Evolutionary conservation across 1,140 invertebrate genomes (phyloP), one percentile per base, ranked within the genome.

Genomic region (Halyomorpha halys): DNA sequence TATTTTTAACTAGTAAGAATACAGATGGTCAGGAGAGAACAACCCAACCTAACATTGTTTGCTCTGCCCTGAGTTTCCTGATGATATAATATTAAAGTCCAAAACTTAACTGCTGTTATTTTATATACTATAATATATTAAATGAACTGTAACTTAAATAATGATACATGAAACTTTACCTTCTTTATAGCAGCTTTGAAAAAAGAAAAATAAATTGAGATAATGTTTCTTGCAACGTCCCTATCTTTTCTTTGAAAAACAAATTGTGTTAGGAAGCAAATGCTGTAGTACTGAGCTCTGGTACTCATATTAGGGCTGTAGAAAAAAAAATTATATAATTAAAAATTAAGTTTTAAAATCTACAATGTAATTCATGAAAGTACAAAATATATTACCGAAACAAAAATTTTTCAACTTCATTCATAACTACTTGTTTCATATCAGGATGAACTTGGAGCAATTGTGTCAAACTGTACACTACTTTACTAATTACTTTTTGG

Each of bases 121-220:
- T n/a, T n/a, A n/a, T n/a, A n/a, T n/a, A n/a, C n/a, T n/a, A n/a
- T n/a, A n/a, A n/a, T n/a, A n/a, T n/a, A n/a, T n/a, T n/a, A n/a
- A n/a, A n/a, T n/a, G n/a, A n/a, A n/a, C n/a, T n/a, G n/a, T n/a
- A n/a, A n/a, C n/a, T n/a, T n/a, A 30, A 30, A 30, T 30, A 30
- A 8, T 6, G 13, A 30, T 39, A 39, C 11, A 39, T 13, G 11
- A 39, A 39, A 39, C 11, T 6, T 51, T 67, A 84, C 83, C 76
- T 86, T 89, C 73, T 93, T 91, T 16, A 94, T 82, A 51, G 86
- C 85, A 56, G 92, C 89, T 78, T 94, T 97, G 76, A 98, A 98
- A 71, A 98, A 93, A 0, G 89, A 85, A 72, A 98, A 94, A 75
- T 97, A 98, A n/a, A 98, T 85, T 62, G 86, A 79, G 14, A 98